Base-by-base conservation (phyloP, 2,113 vertebrate genomes). In the Petromus typicus region DNA sequence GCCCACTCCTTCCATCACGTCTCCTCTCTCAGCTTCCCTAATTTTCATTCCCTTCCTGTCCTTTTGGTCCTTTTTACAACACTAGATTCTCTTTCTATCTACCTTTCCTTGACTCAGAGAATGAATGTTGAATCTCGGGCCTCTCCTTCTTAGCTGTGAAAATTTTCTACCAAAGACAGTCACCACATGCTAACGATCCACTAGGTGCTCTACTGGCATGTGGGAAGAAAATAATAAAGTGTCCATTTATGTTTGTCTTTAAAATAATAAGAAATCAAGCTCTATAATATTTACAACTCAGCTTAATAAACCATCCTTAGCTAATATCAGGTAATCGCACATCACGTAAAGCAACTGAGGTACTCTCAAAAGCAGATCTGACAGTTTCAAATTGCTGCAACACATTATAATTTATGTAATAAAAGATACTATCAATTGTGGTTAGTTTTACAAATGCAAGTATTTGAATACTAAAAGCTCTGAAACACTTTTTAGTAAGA, bases 161-260 rank as follows among this genome's bases (percentile, higher is more conserved):
- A 81, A 56, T 76, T 91, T 81, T 82, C 84, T 71, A 16, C 75
- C 37, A 91, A 59, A 13, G 22, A 2, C 45, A 37, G 3, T 91
- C 37, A 95, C 51, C 34, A 71, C 12, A 76, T 37, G 5, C 43
- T 7, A 30, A 20, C 37, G 63, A 67, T n/a, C 5, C 14, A 81
- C 51, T n/a, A 89, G 4, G 13, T 81, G 10, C 78, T 64, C 81
- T 75, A 37, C 14, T 63, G 57, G 3, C 7, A 79, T 20, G 1
- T 64, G 32, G 37, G 32, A 86, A 89, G 59, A 93, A 92, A 67
- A 69, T 67, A 81, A 83, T 30, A 30, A 10, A 95, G 61, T 59
- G 45, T 64, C 43, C 69, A 25, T 11, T 83, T 93, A 34, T 86
- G 22, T 86, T 90, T 93, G 13, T 56, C 80, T 93, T 93, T 85